These are phyloP conservation scores for Perccottus glenii DNA, from an alignment of 2,113 vertebrate species.

Conservation along the genomic window DNA sequence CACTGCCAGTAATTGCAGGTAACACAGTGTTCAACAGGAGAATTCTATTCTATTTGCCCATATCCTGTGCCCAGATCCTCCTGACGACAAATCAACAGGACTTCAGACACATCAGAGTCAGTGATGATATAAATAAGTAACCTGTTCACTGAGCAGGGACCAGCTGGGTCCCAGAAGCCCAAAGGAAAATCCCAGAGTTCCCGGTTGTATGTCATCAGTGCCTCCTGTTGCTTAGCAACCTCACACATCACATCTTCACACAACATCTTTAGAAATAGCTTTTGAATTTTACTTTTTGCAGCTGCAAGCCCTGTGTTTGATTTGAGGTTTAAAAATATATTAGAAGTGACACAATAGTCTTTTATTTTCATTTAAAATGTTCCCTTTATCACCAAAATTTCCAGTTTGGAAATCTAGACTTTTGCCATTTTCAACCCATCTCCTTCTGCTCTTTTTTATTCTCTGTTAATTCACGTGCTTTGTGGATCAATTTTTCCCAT, in stretches of 20 bases:
- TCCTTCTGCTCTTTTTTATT: too few relatives aligned
- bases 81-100: slow-evolving; percentile 10
- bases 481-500: slow-evolving; percentile 69
- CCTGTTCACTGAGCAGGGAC: slow-evolving; percentile 47
- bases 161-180: slow-evolving; percentile 48
- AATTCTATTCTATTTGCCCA: slow-evolving; percentile 16
- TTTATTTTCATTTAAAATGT: too few relatives aligned
- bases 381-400: too few relatives aligned
- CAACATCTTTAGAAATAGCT: background rate
- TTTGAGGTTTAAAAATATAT: too few relatives aligned
- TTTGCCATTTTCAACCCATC: too few relatives aligned
- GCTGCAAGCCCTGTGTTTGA: background rate
- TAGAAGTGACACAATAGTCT: too few relatives aligned
- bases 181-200: slow-evolving; percentile 71
- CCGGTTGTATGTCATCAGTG: slow-evolving; percentile 67
- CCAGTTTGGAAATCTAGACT: too few relatives aligned
- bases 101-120: too few relatives aligned
- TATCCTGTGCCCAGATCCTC: slow-evolving; percentile 17
- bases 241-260: slow-evolving; percentile 46
- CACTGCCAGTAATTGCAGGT: background rate
- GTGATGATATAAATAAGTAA: slow-evolving; percentile 59
- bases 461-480: background rate
- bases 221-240: slow-evolving; percentile 75
- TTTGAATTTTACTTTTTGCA: background rate
- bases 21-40: slow-evolving; percentile 17